phyloP scores from a whole-genome alignment of 2,888 invertebrate genomes.

The Venusia cambrica region DNA sequence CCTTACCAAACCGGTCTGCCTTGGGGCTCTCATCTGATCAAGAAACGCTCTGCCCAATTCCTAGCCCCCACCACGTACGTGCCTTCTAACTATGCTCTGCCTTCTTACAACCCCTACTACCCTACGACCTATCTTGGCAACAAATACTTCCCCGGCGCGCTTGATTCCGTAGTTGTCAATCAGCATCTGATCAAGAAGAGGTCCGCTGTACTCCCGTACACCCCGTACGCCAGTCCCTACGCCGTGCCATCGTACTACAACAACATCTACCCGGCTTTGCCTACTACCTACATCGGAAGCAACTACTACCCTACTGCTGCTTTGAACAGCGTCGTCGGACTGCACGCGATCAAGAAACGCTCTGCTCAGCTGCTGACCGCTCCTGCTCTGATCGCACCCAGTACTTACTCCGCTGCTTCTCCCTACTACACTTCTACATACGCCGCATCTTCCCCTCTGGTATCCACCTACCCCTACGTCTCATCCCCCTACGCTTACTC shows the following conservation, averaged over 20 bases:
- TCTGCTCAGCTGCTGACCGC: slow-evolving; percentile 31
- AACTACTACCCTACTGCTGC: slow-evolving; percentile 11
- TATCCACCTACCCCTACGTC: slow-evolving; percentile 19
- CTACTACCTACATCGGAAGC: slow-evolving; percentile 12
- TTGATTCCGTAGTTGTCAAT: slow-evolving; percentile 7
- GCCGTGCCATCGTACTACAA: slow-evolving; percentile 19
- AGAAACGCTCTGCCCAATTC: slow-evolving; percentile 47
- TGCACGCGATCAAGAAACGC: slow-evolving; percentile 29
- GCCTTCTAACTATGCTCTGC: slow-evolving; percentile 14
- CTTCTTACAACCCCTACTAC: slow-evolving; percentile 19
- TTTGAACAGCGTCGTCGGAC: slow-evolving; percentile 11
- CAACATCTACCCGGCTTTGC: slow-evolving; percentile 20
- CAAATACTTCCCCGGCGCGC: slow-evolving; percentile 11
- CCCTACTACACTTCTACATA: slow-evolving; percentile 20
- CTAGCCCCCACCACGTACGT: slow-evolving; percentile 30
- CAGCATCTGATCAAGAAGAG: slow-evolving; percentile 31
- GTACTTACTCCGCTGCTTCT: slow-evolving; percentile 16
- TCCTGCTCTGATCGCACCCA: slow-evolving; percentile 30
- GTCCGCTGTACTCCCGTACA: slow-evolving; percentile 25
- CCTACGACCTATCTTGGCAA: slow-evolving; percentile 18
- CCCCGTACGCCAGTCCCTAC: slow-evolving; percentile 9
- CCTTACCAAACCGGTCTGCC: slow-evolving; percentile 26
- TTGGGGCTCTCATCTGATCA: slow-evolving; percentile 45
- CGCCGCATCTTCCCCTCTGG: slow-evolving; percentile 17
- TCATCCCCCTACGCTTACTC: slow-evolving; percentile 26